phyloP scores from a whole-genome alignment of 1,140 invertebrate species.

The Leptonema lineaticorne region DNA sequence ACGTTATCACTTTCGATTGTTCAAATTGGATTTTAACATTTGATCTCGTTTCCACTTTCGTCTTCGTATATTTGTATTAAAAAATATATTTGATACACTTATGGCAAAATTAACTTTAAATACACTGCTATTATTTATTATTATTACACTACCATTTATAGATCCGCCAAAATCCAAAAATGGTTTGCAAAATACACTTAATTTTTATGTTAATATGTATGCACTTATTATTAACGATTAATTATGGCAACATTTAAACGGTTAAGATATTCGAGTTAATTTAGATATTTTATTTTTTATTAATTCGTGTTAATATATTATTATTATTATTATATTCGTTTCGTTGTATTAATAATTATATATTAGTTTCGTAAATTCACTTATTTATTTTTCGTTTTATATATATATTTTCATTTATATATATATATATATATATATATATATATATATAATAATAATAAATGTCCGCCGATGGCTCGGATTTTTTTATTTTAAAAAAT shows the following conservation, averaged over 20 bases:
- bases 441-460: too few species aligned
- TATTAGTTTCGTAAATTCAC: conserved; percentile 5
- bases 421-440: too few species aligned
- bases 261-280: conserved; percentile 19
- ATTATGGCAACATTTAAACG: conserved; percentile 40
- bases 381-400: conserved; percentile 1
- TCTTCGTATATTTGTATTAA: too few species aligned
- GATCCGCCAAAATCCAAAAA: conserved; percentile 39
- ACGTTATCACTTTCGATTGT: not conserved
- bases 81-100: not conserved
- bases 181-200: not conserved
- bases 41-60: too few species aligned
- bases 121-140: conserved; percentile 1
- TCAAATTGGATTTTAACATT: conserved; percentile 5
- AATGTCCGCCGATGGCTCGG: not conserved
- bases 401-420: not conserved
- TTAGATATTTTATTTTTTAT: too few species aligned
- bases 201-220: not conserved
- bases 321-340: conserved; percentile 10
- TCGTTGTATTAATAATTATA: conserved; percentile 4
- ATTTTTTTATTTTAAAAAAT: not conserved
- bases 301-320: not conserved
- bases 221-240: conserved; percentile 4
- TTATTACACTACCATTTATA: not conserved
- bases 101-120: conserved; percentile 18